A percentile compares a stretch with the other conserved stretches of the same genome.
Evolutionary conservation across 2,797 vertebrate species (phyloP).

Genomic region (Erithacus rubecula): DNA sequence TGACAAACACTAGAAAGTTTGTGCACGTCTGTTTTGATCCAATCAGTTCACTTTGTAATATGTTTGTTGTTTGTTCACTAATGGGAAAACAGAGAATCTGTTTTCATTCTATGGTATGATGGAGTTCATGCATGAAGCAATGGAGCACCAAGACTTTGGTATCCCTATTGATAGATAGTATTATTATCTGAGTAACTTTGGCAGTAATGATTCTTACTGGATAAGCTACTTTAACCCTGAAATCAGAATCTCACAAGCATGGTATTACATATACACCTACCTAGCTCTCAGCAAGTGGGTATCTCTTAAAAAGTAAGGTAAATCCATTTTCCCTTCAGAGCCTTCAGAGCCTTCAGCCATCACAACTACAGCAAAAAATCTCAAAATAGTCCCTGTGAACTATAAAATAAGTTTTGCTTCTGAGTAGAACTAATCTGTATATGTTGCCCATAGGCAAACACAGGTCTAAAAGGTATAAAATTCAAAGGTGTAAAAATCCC

Average conservation of each 20-base stretch:
- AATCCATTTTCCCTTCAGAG: not conserved
- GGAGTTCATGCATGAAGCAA: not conserved
- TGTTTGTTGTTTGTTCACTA: not conserved
- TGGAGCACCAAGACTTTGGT: not conserved
- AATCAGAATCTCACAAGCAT: not conserved
- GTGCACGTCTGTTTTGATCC: conserved; percentile 21
- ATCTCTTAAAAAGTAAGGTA: not conserved
- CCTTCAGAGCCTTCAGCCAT: not conserved
- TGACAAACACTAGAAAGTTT: conserved; percentile 16
- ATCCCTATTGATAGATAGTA: not conserved
- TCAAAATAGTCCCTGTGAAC: not conserved
- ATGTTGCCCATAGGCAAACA: not conserved
- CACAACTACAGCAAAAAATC: not conserved
- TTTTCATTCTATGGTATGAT: not conserved
- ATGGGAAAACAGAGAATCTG: not conserved
- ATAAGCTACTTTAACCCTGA: not conserved
- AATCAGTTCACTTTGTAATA: not conserved
- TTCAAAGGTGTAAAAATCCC: not conserved
- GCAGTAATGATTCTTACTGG: not conserved
- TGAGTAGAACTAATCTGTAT: not conserved
- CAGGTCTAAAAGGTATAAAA: too few species aligned
- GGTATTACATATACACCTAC: not conserved
- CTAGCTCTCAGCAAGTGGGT: not conserved
- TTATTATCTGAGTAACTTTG: not conserved
- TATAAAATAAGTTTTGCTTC: not conserved